These are phyloP conservation scores for Paramormyrops kingsleyae DNA, from an alignment of 2,113 vertebrate species.

Conservation along the genomic window DNA sequence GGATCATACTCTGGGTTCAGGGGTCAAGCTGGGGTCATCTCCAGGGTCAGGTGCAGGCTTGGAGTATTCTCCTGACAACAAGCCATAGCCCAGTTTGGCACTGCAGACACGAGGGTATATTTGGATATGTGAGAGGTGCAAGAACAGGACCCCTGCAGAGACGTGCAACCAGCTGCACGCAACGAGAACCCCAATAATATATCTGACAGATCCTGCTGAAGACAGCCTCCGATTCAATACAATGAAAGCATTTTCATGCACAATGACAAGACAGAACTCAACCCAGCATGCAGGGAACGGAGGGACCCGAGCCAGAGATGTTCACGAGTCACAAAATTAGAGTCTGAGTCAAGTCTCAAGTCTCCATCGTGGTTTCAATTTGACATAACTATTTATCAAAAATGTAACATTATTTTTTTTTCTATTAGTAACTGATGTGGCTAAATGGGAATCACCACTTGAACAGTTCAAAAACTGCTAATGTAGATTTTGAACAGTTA, in stretches of 20 bases:
- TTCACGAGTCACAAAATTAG: no score
- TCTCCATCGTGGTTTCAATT: no score
- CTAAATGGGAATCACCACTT: no score
- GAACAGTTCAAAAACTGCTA: no score
- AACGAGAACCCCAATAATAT: not conserved
- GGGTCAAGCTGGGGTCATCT: constrained; percentile 65
- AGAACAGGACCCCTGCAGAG: not conserved
- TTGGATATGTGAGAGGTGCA: constrained; percentile 1
- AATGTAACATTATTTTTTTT: no score
- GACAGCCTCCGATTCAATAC: not conserved
- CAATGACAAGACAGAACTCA: not conserved
- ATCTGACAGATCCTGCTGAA: not conserved
- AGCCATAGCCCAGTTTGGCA: constrained; percentile 87
- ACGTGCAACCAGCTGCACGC: not conserved
- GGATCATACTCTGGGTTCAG: constrained; percentile 76
- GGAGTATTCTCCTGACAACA: constrained; percentile 93
- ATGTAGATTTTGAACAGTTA: no score
- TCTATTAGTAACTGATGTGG: no score
- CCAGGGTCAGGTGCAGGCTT: constrained; percentile 73
- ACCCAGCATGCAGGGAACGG: not conserved
- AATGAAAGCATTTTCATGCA: not conserved
- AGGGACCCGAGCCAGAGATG: not conserved
- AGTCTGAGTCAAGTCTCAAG: no score
- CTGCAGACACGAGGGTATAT: constrained; percentile 47
- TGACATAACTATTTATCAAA: no score